A percentile compares a stretch with the other conserved stretches of the same genome.
phyloP scores from a whole-genome alignment of 1,140 invertebrate genomes.

The Steinernema feltiae region DNA sequence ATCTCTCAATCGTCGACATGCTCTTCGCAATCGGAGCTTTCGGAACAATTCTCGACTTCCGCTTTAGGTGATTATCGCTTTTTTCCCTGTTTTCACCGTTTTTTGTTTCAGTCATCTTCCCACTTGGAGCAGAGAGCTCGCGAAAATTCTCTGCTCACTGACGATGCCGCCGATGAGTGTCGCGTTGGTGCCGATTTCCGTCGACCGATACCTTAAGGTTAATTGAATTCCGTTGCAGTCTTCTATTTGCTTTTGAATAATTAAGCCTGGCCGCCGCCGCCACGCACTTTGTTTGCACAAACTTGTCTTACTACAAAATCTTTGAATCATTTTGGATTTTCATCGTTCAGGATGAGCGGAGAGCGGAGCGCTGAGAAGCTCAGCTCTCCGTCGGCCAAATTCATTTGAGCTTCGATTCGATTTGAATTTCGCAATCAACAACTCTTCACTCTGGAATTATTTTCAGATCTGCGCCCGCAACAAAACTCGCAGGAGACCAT shows the following conservation, averaged over 20 bases:
- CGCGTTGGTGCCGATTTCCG: background rate
- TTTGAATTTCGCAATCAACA: no score
- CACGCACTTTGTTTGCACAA: background rate
- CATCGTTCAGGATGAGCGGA: no score
- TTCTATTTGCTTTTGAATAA: background rate
- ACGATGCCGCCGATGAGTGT: background rate
- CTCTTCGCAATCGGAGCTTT: background rate
- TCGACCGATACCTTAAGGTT: slow-evolving; percentile 5
- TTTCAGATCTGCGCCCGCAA: background rate
- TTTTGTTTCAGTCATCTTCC: background rate
- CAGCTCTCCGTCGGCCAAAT: background rate
- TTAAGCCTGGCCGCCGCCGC: background rate
- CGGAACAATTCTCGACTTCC: background rate
- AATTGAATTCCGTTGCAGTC: background rate
- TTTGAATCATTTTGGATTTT: no score
- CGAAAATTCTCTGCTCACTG: background rate
- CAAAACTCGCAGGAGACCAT: background rate
- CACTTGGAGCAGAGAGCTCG: background rate
- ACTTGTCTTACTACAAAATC: background rate
- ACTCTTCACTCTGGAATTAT: no score
- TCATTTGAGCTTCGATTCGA: no score
- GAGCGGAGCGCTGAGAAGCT: no score
- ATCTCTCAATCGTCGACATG: background rate
- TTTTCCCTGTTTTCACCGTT: background rate
- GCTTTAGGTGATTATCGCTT: background rate